Percentiles rank a stretch among this genome's conserved stretches.
Conservation (phyloP, 2,888 invertebrate species). For the Drosophila lacicola region DNA sequence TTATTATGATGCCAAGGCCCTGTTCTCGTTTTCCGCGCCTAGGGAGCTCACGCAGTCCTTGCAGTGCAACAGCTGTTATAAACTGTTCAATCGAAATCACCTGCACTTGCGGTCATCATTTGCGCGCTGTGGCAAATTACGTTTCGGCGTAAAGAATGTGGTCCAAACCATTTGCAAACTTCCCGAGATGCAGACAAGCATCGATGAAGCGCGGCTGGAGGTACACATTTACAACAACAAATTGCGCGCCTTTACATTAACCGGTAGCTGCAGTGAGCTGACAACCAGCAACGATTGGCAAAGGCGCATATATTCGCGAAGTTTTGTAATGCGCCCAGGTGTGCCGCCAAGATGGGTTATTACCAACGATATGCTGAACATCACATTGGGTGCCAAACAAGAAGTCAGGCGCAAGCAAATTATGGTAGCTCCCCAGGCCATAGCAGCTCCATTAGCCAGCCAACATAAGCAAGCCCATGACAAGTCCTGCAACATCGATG, state of each 20-base stretch:
- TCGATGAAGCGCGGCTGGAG: not conserved
- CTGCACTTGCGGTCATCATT: not conserved
- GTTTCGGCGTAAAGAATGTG: not conserved
- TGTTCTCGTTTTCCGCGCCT: not conserved
- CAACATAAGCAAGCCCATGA: not conserved
- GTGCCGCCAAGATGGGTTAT: not conserved
- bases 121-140: not conserved
- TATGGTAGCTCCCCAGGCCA: not conserved
- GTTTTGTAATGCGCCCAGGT: not conserved
- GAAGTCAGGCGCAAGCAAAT: not conserved
- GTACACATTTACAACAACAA: not conserved
- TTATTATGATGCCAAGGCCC: not conserved
- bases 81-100: not conserved
- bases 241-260: not conserved
- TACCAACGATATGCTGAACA: conserved; percentile 2
- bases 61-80: not conserved
- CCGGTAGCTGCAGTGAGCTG: not conserved
- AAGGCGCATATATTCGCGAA: not conserved
- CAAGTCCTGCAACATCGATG: not conserved
- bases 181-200: not conserved
- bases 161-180: not conserved
- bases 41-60: not conserved
- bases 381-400: not conserved
- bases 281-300: not conserved
- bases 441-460: not conserved